Evolutionary conservation across 2,797 vertebrate species (phyloP), one percentile per base, ranked within the genome.

Genomic region (Spatula versicolor): DNA sequence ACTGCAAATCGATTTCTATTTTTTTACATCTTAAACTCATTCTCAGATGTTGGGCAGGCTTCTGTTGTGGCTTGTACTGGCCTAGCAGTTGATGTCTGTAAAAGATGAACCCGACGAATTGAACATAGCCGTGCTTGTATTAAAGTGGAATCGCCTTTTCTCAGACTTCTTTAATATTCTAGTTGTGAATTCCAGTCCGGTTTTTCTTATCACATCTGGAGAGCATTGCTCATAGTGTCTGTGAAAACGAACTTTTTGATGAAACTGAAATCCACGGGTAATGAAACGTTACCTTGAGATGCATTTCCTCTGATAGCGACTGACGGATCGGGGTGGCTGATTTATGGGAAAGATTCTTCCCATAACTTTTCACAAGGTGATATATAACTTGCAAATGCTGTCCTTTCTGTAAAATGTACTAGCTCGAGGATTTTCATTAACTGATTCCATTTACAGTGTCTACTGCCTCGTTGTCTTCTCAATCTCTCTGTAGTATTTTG

Each of bases 1-100:
- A 0, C 7, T 45, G 69, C 30, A 4, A 21, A 26, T 52, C 10
- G 0, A 5, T 22, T 30, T 7, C 25, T 2, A 11, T n/a, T 7
- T 11, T 66, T 79, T 46, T 39, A 13, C 6, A 0, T 64, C 80
- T 69, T 54, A 4, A 68, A 21, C 35, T 11, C 19, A 11, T 37
- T 74, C 86, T 68, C 9, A 46, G 21, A 39, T 10, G 13, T 11
- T 8, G 6, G 4, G 5, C 75, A 4, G 33, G 7, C 31, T 50
- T 63, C 33, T 5, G 2, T 10, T 15, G 48, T 8, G 3, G 9
- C n/a, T 69, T 37, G 19, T 6, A 3, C 50, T 79, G 37, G 18
- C 17, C 11, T 3, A 1, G 13, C 26, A 8, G 22, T 9, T 21
- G 41, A 6, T 48, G 54, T 20, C 55, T 80, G 22, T 43, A 6